Evolutionary conservation across 1,140 invertebrate species (phyloP), one percentile per base, ranked within the genome.

Genomic region (Nasonia vitripennis): DNA sequence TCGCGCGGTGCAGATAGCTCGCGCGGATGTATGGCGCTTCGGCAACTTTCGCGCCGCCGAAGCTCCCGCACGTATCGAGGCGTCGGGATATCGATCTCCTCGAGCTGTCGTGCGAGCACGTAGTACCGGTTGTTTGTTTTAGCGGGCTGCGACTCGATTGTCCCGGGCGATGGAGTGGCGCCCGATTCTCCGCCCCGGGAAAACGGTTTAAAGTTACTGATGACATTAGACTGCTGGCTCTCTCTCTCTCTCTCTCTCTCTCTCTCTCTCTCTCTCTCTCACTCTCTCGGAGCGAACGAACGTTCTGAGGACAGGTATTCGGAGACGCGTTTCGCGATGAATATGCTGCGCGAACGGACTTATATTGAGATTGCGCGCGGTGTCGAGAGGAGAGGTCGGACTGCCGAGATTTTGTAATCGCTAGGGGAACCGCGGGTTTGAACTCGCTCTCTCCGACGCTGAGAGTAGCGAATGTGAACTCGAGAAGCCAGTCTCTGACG

Each of bases 131-230:
- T 80, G 80, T 81, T 81, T 81, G 80, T 81, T 34, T 73, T 34
- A 34, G 62, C 27, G 12, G 3, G 34, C 12, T 14, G 11, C 6
- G 73, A 81, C 68, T 81, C n/a, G 80, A 71, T 81, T 81, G 80
- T 81, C 23, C 68, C 41, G 0, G 2, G 6, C 51, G 55, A 78
- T 31, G n/a, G 45, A 17, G 41, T 1, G 74, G 20, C 11, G 37
- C n/a, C 68, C 62, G 62, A 34, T 75, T 20, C 20, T 62, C 20
- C 27, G 31, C 62, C 2, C 62, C 2, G 55, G 55, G 41, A 77
- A 51, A 79, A 79, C 41, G 27, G 78, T 81, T 73, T 31, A 14
- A 51, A 81, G 37, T 81, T 81, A 10, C 37, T 73, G 23, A 73
- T 81, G 78, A 70, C 34, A 31, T 80, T 70, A 62, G 62, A 68